Percentiles rank a stretch among this genome's conserved stretches.
Conservation (phyloP, 2,113 vertebrate genomes). For the Hippocampus zosterae region DNA sequence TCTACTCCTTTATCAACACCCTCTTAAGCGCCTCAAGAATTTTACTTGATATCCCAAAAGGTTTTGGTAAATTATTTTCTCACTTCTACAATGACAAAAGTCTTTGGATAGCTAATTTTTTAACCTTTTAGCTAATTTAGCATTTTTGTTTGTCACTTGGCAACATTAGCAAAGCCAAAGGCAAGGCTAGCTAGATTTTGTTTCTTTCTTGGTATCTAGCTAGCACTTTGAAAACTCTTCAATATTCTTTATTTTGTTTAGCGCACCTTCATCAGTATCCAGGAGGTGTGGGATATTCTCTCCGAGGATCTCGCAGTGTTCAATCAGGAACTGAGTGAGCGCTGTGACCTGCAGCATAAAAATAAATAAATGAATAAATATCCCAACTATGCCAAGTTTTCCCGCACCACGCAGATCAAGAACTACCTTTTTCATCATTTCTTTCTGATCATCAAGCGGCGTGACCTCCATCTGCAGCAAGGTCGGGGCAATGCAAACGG, state of each 20-base stretch:
- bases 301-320: conserved; percentile 83
- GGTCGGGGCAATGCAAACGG: conserved; percentile 86
- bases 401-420: conserved; percentile 41
- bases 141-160: too few species aligned
- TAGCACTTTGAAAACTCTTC: too few species aligned
- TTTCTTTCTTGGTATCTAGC: too few species aligned
- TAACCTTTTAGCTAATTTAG: too few species aligned
- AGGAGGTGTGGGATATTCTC: conserved; percentile 70
- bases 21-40: too few species aligned
- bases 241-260: conserved; percentile 30
- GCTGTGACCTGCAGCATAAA: conserved; percentile 74
- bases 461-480: conserved; percentile 75
- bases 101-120: too few species aligned
- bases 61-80: too few species aligned
- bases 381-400: conserved; percentile 35
- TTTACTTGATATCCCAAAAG: too few species aligned
- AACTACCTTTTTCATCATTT: conserved; percentile 76
- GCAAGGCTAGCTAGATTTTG: too few species aligned
- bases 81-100: too few species aligned
- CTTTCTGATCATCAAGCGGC: conserved; percentile 71
- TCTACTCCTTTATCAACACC: too few species aligned
- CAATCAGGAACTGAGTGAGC: conserved; percentile 87
- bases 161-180: too few species aligned
- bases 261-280: conserved; percentile 67
- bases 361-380: not conserved